Evolutionary conservation across 2,888 invertebrate species (phyloP).

Genomic region (Agrochola circellaris): DNA sequence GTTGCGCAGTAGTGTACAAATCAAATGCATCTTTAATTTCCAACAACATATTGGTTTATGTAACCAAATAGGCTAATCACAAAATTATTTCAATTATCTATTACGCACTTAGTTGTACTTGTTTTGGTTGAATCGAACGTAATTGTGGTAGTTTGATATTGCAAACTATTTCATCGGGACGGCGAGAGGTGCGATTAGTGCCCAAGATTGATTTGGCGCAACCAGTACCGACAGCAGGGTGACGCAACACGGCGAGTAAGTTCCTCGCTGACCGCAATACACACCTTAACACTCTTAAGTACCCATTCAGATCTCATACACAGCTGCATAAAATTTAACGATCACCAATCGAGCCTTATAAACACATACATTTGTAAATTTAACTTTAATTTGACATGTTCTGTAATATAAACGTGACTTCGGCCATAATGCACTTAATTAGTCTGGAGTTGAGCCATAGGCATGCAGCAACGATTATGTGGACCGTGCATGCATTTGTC

Average conservation of each 20-base stretch:
- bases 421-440: slow-evolving; percentile 69
- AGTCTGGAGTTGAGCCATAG: slow-evolving; percentile 65
- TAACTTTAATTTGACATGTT: slow-evolving; percentile 56
- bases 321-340: slow-evolving; percentile 68
- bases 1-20: slow-evolving; percentile 21
- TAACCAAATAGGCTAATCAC: slow-evolving; percentile 30
- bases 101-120: slow-evolving; percentile 63
- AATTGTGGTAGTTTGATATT: slow-evolving; percentile 70
- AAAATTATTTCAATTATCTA: slow-evolving; percentile 47
- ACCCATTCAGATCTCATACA: slow-evolving; percentile 75
- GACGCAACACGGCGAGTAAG: slow-evolving; percentile 76
- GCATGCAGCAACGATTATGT: slow-evolving; percentile 64
- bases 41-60: slow-evolving; percentile 23
- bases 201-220: slow-evolving; percentile 85
- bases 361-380: slow-evolving; percentile 54
- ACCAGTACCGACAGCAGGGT: slow-evolving; percentile 77
- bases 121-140: slow-evolving; percentile 56
- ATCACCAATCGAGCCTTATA: slow-evolving; percentile 67
- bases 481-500: slow-evolving; percentile 70
- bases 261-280: slow-evolving; percentile 82
- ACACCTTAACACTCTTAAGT: slow-evolving; percentile 76
- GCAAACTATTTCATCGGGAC: slow-evolving; percentile 73
- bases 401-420: slow-evolving; percentile 65
- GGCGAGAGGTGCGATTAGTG: slow-evolving; percentile 81
- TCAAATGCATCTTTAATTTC: slow-evolving; percentile 29